phyloP scores from a whole-genome alignment of 2,797 vertebrate genomes.

The Myotis daubentonii region DNA sequence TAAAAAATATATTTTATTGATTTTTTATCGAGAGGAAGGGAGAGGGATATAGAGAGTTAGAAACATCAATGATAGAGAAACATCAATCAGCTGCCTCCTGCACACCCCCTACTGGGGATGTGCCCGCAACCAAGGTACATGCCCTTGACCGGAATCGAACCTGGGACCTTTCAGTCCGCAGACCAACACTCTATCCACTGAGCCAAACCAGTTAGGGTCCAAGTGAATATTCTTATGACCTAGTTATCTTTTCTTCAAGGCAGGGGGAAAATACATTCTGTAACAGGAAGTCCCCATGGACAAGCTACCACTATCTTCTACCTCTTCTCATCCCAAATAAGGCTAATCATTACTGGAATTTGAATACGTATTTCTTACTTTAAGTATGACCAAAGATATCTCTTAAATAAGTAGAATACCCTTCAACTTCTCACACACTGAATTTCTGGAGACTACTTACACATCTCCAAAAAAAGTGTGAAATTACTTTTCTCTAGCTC shows the following conservation, averaged over 20 bases:
- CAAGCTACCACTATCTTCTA: not conserved
- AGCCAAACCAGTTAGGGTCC: no score
- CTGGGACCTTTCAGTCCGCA: no score
- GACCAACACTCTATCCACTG: no score
- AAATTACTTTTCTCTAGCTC: not conserved
- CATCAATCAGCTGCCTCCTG: no score
- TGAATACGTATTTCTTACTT: not conserved
- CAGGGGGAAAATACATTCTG: not conserved
- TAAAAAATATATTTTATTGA: no score
- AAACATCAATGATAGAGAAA: no score
- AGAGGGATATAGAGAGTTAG: no score
- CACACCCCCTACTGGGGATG: no score
- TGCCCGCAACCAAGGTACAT: no score
- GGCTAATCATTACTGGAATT: slow-evolving; percentile 25
- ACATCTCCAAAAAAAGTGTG: not conserved
- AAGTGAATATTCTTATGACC: not conserved
- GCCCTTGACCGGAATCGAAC: no score
- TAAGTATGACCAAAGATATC: not conserved
- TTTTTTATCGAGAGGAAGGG: no score
- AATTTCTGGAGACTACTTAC: not conserved
- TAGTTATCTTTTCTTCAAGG: slow-evolving; percentile 18
- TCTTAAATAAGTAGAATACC: not conserved
- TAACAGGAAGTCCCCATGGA: not conserved
- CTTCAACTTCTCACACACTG: not conserved
- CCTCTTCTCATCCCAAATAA: slow-evolving; percentile 6